Base-by-base conservation (phyloP, 1,140 invertebrate genomes). In the Zaprionus vittiger region DNA sequence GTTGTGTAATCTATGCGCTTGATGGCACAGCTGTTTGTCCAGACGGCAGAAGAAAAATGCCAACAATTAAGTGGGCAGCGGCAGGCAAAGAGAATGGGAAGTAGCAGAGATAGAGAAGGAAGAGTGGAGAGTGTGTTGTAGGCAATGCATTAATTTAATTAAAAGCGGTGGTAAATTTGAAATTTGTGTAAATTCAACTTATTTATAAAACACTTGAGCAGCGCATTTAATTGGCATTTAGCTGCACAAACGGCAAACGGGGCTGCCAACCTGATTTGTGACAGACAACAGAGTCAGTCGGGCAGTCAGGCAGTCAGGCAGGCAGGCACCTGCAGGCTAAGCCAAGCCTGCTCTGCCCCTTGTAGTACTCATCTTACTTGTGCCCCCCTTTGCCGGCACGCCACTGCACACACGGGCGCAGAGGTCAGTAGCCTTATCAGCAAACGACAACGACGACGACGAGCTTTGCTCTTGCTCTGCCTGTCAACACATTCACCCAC, bases 101-200 rank as follows among this genome's bases (percentile, higher is more conserved):
- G 20, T 14, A 64, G 17, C 1, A 12, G 28, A 7, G 5, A 14
- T 5, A 5, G 31, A 31, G 5, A 1, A n/a, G 15, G 7, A n/a
- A 1, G 64, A 11, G 12, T 54, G 49, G 9, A 75, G 63, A 66
- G 41, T 67, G 62, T 44, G 65, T 38, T 70, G 79, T 86, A 76
- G 81, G 81, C 84, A 84, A 90, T 90, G 85, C 84, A 89, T 89
- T 90, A 89, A 89, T 89, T 89, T 84, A 89, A 89, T 89, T 89
- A 89, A 89, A 89, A 89, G 72, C 69, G 28, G 73, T 60, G 59
- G 57, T 34, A 72, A 81, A 84, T 81, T 89, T 79, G 85, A 90
- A 89, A 89, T 79, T 90, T 89, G 84, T 89, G 84, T 89, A 87
- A 89, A 87, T 87, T 77, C 78, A 79, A 84, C 84, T 65, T 89